These are phyloP conservation scores for Etheostoma cragini DNA, from an alignment of 2,113 vertebrate species.

Conservation along the genomic window DNA sequence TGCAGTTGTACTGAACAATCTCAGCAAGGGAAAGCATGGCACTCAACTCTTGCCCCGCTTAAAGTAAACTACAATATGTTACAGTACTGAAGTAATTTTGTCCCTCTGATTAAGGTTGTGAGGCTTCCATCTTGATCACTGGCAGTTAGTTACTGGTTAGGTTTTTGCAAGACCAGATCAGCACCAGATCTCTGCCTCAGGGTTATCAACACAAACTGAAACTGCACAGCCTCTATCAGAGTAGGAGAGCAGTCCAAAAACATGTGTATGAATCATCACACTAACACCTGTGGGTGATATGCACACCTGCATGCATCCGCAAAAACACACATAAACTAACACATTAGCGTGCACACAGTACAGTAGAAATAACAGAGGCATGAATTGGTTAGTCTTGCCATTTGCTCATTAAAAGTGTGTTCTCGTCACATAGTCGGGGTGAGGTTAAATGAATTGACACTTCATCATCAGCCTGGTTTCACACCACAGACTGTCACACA, in stretches of 20 bases:
- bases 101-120: background rate
- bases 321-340: background rate
- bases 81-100: background rate
- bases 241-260: slow-evolving; percentile 9
- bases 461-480: slow-evolving; percentile 56
- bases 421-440: slow-evolving; percentile 56
- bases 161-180: background rate
- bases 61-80: background rate
- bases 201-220: background rate
- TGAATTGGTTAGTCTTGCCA: slow-evolving; percentile 59
- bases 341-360: slow-evolving; percentile 9
- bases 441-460: slow-evolving; percentile 75
- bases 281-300: slow-evolving; percentile 28
- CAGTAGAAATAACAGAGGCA: slow-evolving; percentile 42
- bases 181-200: background rate
- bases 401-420: slow-evolving; percentile 71
- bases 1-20: background rate
- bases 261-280: slow-evolving; percentile 14
- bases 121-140: background rate
- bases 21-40: slow-evolving; percentile 1
- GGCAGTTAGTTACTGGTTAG: background rate
- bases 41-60: background rate
- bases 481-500: slow-evolving; percentile 56
- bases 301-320: slow-evolving; percentile 15
- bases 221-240: background rate